Evolutionary conservation across 2,888 invertebrate species (phyloP), one percentile per base, ranked within the genome.

Genomic region (Axea sp.): DNA sequence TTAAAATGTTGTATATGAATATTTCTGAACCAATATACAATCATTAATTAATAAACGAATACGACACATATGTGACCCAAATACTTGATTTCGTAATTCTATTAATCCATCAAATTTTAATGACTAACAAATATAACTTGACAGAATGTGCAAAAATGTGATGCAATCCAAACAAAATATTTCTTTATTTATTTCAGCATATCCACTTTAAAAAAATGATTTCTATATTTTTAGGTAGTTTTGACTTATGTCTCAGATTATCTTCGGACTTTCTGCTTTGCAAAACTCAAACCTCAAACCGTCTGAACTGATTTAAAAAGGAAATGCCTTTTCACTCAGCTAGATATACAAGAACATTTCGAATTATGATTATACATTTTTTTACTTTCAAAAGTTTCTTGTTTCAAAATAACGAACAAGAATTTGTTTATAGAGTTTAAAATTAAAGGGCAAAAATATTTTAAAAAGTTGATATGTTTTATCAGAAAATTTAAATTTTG

Each of bases 271-370:
- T 53, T 71, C 59, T 62, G 59, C 53, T 39, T 41, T 39, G 62
- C 47, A 17, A 62, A 71, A 71, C 39, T 62, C 55, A 39, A 59
- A 71, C 47, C 41, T 55, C 60, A 62, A 55, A 49, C 69, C 69
- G 69, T 47, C 62, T 62, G 69, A 71, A 71, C 69, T 71, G 69
- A 62, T 71, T 71, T 71, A 47, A 71, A 71, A 71, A 62, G 55
- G 69, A 71, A 62, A 71, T 59, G 30, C 47, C 55, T 62, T 55
- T 55, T 71, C 69, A 71, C 62, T 71, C 69, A 26, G 53, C 60
- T 47, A 53, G 55, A 62, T 71, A 55, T 62, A 62, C 69, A 71
- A 62, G 69, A 71, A 71, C 62, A 55, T 55, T 71, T 71, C 47
- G 47, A 55, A 71, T 71, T 71, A 71, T 71, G 69, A 69, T 69